Conservation (phyloP, 2,888 invertebrate species). For the Rhagonycha fulva region DNA sequence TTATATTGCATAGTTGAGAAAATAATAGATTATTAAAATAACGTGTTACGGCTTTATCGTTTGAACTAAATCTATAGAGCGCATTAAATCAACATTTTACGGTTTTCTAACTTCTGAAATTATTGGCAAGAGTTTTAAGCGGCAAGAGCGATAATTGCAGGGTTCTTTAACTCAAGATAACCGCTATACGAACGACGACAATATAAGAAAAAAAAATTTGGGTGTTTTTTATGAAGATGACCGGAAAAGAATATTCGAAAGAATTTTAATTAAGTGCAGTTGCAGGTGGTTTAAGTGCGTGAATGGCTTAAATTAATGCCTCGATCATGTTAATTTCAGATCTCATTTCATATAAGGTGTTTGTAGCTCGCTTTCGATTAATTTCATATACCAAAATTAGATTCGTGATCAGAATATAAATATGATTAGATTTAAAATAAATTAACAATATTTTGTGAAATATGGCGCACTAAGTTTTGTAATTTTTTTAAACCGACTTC, state of each 20-base stretch:
- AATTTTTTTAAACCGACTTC: no score
- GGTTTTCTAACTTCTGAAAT: not conserved
- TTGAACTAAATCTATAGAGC: not conserved
- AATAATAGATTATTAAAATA: not conserved
- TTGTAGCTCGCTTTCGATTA: conserved; percentile 28
- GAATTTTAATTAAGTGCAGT: conserved; percentile 41
- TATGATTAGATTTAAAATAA: conserved; percentile 3
- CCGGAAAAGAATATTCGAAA: conserved; percentile 35
- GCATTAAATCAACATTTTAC: not conserved
- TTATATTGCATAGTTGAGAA: not conserved
- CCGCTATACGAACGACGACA: conserved; percentile 25
- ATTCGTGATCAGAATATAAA: conserved; percentile 35
- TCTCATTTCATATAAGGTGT: conserved; percentile 34
- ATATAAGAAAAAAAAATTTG: conserved; percentile 36
- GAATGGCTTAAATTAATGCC: conserved; percentile 37
- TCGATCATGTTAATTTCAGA: conserved; percentile 38
- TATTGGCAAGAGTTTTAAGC: conserved; percentile 10
- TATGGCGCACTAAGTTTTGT: not conserved
- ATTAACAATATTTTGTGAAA: not conserved
- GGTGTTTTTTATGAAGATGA: conserved; percentile 34
- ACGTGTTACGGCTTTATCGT: not conserved
- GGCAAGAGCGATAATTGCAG: conserved; percentile 26
- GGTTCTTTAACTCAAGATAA: conserved; percentile 25
- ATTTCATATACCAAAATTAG: conserved; percentile 32
- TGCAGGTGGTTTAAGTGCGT: conserved; percentile 30